Evolutionary conservation across 2,113 vertebrate species (phyloP).

Genomic region (Promerops cafer): DNA sequence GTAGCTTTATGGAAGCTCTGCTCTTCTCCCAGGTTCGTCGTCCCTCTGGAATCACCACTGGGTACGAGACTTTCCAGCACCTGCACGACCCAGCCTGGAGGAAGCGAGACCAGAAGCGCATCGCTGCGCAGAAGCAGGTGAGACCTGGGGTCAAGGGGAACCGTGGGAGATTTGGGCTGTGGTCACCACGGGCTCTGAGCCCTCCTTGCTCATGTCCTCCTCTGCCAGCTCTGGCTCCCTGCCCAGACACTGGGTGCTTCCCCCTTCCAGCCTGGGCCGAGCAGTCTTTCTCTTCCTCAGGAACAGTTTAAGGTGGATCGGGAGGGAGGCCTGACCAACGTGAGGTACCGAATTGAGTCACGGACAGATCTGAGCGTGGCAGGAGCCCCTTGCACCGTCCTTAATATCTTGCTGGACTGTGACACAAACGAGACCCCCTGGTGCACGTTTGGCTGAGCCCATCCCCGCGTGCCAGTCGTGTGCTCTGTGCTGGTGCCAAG

Average conservation of each 20-base stretch:
- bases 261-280: not conserved
- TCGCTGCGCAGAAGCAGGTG: slow-evolving; percentile 93
- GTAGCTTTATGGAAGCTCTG: not conserved
- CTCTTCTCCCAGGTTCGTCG: slow-evolving; percentile 80
- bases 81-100: slow-evolving; percentile 94
- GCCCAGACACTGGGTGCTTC: not conserved
- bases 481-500: not conserved
- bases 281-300: slow-evolving; percentile 55
- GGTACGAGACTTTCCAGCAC: slow-evolving; percentile 91
- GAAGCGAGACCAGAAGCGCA: slow-evolving; percentile 94
- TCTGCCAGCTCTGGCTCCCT: not conserved
- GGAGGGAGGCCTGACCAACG: slow-evolving; percentile 86
- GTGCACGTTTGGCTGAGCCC: slow-evolving; percentile 81
- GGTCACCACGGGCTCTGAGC: not conserved
- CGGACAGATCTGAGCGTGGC: slow-evolving; percentile 81
- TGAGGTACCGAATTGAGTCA: slow-evolving; percentile 86
- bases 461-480: rapidly evolving
- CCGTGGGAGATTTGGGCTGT: rapidly evolving
- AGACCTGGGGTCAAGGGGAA: not conserved
- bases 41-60: slow-evolving; percentile 88
- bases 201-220: not conserved
- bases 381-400: slow-evolving; percentile 86
- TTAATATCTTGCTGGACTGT: slow-evolving; percentile 86
- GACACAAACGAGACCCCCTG: slow-evolving; percentile 86
- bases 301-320: slow-evolving; percentile 96